Conservation (phyloP, 2,888 invertebrate genomes). For the Leuctra nigra region DNA sequence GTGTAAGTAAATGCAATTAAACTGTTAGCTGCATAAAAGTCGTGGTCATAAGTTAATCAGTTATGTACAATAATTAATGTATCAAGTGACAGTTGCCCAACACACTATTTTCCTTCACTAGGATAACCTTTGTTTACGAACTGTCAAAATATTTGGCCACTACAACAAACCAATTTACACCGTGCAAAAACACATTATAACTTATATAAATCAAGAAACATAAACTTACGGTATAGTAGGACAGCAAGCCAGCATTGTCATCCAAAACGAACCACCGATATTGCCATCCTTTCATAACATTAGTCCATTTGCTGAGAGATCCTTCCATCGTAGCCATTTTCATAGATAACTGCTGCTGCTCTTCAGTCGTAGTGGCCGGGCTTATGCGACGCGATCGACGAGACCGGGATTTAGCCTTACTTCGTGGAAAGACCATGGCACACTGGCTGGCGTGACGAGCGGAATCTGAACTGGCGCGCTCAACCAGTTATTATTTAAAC, state of each 20-base stretch:
- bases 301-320: constrained; percentile 93
- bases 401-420: constrained; percentile 3
- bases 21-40: too few species aligned
- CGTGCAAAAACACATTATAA: background rate
- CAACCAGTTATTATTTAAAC: too few species aligned
- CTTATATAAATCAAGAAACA: background rate
- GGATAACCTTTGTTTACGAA: constrained; percentile 8
- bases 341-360: background rate
- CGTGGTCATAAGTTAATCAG: too few species aligned
- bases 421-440: constrained; percentile 11
- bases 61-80: too few species aligned
- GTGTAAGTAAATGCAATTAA: too few species aligned
- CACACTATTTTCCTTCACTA: background rate
- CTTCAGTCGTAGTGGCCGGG: background rate
- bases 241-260: constrained; percentile 90
- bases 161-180: background rate
- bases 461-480: constrained; percentile 1
- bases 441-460: constrained; percentile 5
- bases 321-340: constrained; percentile 73
- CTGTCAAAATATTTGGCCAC: constrained; percentile 9
- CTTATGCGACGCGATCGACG: constrained; percentile 7
- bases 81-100: background rate
- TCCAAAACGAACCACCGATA: constrained; percentile 99
- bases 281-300: constrained; percentile 98
- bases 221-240: constrained; percentile 91